These are phyloP conservation scores for Tretioscincus oriximinensis DNA, from an alignment of 2,113 vertebrate species.

Conservation along the genomic window DNA sequence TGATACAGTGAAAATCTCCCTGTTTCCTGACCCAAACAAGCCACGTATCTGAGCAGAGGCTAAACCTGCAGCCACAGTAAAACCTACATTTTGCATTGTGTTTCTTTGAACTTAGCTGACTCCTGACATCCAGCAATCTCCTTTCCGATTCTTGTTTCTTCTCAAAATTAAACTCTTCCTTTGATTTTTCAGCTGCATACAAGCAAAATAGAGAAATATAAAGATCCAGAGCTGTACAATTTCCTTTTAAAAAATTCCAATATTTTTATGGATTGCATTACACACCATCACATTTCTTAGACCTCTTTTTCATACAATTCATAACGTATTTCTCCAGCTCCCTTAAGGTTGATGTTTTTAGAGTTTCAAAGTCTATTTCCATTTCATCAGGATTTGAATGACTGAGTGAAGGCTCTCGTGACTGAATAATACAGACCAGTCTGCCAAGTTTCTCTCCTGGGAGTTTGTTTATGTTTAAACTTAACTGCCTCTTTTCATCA, in stretches of 20 bases:
- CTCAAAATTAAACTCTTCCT: constrained; percentile 61
- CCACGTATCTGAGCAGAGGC: too few species aligned
- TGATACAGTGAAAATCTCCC: too few species aligned
- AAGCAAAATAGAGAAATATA: constrained; percentile 11
- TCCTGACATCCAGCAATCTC: constrained; percentile 59
- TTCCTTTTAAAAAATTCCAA: not conserved
- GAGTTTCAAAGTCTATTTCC: constrained; percentile 88
- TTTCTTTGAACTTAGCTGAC: constrained; percentile 66
- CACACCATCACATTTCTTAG: constrained; percentile 72
- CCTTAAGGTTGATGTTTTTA: constrained; percentile 85
- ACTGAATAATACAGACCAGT: constrained; percentile 84
- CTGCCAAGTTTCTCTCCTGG: constrained; percentile 84
- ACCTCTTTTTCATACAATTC: constrained; percentile 76
- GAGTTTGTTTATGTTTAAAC: constrained; percentile 86
- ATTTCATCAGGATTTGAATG: constrained; percentile 78
- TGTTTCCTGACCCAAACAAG: too few species aligned
- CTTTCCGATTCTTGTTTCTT: constrained; percentile 71
- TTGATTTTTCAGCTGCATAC: constrained; percentile 67
- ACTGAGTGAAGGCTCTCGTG: constrained; percentile 76
- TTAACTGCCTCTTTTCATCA: constrained; percentile 86
- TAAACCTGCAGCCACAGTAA: too few species aligned
- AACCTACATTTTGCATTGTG: constrained; percentile 66
- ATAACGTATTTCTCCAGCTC: constrained; percentile 83
- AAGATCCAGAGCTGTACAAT: constrained; percentile 6
- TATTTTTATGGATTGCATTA: constrained; percentile 30